Evolutionary conservation across 2,888 invertebrate genomes (phyloP), one percentile per base, ranked within the genome.

Genomic region (Drosophila nigricruria): DNA sequence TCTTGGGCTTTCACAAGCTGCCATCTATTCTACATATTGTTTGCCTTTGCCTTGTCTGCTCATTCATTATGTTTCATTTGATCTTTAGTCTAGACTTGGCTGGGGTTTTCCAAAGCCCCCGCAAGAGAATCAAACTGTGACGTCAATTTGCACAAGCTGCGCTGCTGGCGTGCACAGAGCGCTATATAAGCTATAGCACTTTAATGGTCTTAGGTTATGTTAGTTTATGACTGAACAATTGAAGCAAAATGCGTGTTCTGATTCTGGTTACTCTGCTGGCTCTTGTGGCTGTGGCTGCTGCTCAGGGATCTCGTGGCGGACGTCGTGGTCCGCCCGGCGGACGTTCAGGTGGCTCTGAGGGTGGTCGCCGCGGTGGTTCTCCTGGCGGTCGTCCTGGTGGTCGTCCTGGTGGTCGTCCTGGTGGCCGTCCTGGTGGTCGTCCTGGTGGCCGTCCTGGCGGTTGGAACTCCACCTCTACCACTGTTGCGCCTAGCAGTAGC

Each of bases 201-300:
- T 5, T 9, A 16, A 1, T 18, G n/a, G 16, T 6, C 6, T 56
- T 12, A 8, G n/a, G 36, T n/a, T n/a, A 34, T 14, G 34, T 38
- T 25, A 25, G 18, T 6, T 18, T 9, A 23, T 18, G 27, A 42
- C 16, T 42, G 25, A 18, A 16, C n/a, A 54, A 54, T 36, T 14
- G 6, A 18, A 34, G 25, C n/a, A 14, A 34, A 49, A 59, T 59
- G 59, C 59, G 47, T 6, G 18, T 14, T 30, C n/a, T 49, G 14
- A 49, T 59, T n/a, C 16, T 59, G 47, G 16, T 59, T 20, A 38
- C 47, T 38, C 30, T 59, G 16, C 18, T 59, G 18, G 59, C 49
- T 16, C 20, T 60, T 18, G 60, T 60, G n/a, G 56, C 56, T 23
- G 42, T 56, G 20, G 56, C 30, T 16, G 60, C 50, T 14, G 60